Base-by-base conservation (phyloP, 1,140 invertebrate species). In the Magallana gigas region DNA sequence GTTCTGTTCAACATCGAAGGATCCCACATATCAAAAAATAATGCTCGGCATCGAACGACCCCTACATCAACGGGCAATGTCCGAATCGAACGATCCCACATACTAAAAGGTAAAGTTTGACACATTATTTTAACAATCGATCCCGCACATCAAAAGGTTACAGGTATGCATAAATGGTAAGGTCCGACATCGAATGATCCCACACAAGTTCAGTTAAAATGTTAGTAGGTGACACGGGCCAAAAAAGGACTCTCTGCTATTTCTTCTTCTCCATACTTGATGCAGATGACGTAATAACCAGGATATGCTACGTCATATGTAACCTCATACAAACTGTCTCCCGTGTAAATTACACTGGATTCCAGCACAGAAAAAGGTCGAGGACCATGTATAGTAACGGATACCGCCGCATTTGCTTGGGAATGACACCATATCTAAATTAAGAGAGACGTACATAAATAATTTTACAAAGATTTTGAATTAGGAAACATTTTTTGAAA, bases 241-340 rank as follows among this genome's bases (percentile, higher is more conserved):
- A 88, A 29, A 84, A 92, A 94, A 16, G 93, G 93, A 85, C 93
- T 93, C 36, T 91, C 90, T 9, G 89, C 87, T 36, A 94, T 91
- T 16, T 91, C 85, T 16, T 87, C 57, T 12, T 93, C 93, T 16
- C 86, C 87, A 93, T 92, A 94, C 80, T 92, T 92, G 1, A 94
- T 89, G 83, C 87, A 90, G 18, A 94, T 93, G 11, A 92, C 85
- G 80, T 94, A 94, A 36, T 91, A 91, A 8, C 93, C 93, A 9
- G 92, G 90, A 29, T 90, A 88, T 48, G 89, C 87, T 9, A 94
- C 93, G 84, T 93, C 92, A 71, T 93, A 94, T 1, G 87, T 90
- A 48, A 94, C 89, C 71, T 93, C 92, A 82, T 93, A 93, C 8
- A 91, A 85, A 62, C 93, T 91, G 82, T 93, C 92, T 16, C 91